Evolutionary conservation across 2,113 vertebrate species (phyloP).

Genomic region (Lasiurus cinereus): DNA sequence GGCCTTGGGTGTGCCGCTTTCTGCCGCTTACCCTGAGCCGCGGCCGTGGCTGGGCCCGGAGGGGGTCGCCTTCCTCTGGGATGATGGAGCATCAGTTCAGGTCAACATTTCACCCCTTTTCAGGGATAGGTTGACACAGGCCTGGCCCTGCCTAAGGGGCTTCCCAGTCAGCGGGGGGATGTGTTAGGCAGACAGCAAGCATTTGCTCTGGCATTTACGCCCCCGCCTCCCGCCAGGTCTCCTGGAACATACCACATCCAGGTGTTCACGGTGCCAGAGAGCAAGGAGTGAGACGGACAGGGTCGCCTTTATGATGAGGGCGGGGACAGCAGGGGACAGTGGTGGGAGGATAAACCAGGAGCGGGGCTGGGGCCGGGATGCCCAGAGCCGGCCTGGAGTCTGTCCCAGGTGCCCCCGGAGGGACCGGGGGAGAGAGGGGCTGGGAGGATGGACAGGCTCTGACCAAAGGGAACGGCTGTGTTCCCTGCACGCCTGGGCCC

Average conservation of each 20-base stretch:
- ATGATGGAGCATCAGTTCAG: background rate
- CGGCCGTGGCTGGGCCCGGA: background rate
- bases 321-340: background rate
- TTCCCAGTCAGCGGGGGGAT: background rate
- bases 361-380: background rate
- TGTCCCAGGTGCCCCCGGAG: background rate
- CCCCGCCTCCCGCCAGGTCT: background rate
- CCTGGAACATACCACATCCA: background rate
- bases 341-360: background rate
- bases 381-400: background rate
- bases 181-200: background rate
- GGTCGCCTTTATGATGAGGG: background rate
- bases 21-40: background rate
- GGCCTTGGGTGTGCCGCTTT: background rate
- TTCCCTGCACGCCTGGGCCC: background rate
- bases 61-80: background rate
- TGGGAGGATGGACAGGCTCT: background rate
- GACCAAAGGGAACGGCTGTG: accelerated
- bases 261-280: background rate
- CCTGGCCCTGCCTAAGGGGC: background rate
- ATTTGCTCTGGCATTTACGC: no score
- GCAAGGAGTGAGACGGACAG: background rate
- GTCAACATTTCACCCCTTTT: background rate
- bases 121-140: background rate
- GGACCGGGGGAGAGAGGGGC: background rate